Conservation (phyloP, 2,797 vertebrate species). For the Nyctalus aviator region DNA sequence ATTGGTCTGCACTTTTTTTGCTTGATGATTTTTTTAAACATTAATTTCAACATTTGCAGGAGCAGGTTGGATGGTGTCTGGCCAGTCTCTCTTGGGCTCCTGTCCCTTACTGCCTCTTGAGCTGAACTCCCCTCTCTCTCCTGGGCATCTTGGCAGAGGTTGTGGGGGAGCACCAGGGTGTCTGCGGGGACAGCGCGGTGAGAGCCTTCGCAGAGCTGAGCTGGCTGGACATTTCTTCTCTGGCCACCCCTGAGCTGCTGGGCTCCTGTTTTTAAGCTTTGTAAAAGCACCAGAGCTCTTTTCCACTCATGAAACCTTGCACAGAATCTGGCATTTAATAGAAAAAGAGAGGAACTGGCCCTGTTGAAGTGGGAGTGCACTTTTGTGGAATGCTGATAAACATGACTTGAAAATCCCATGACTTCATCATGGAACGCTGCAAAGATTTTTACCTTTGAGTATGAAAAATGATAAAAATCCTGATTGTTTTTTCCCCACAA, state of each 20-base stretch:
- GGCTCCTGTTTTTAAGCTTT: neutral
- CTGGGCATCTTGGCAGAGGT: neutral
- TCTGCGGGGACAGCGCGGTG: accelerated
- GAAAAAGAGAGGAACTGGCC: too few species aligned
- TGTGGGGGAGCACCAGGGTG: neutral
- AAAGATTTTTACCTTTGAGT: neutral
- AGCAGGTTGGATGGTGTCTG: neutral
- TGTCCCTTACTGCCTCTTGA: neutral
- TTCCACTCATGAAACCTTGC: neutral
- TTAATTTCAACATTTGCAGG: neutral
- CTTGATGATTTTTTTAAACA: neutral
- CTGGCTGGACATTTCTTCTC: neutral
- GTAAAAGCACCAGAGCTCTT: neutral
- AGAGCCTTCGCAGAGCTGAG: neutral
- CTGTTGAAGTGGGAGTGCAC: neutral
- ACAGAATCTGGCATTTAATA: neutral
- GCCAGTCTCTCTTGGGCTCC: neutral
- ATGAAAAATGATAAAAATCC: neutral
- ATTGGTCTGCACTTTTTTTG: neutral
- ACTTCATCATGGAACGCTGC: neutral
- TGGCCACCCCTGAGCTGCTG: neutral
- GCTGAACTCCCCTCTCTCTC: neutral
- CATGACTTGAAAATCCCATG: neutral
- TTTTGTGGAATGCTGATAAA: neutral
- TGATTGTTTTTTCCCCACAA: neutral